Conservation (phyloP, 2,888 invertebrate species). For the Hypsopygia costalis region DNA sequence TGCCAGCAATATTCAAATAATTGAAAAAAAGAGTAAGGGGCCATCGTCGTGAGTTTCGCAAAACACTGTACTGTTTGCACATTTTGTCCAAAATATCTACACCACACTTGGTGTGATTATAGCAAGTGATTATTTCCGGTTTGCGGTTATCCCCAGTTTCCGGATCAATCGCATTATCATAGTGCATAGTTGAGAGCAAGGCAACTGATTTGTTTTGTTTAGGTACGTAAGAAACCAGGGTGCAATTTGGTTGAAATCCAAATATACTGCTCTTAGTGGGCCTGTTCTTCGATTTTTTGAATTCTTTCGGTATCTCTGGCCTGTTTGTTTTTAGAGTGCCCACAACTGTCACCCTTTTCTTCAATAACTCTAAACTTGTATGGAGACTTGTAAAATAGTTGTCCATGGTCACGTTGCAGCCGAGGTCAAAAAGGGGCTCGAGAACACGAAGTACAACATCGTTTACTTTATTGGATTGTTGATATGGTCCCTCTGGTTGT, state of each 20-base stretch:
- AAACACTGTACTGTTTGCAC: constrained; percentile 4
- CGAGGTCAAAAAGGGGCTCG: not conserved
- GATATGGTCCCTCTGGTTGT: constrained; percentile 7
- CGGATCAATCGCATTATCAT: constrained; percentile 13
- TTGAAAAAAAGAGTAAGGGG: constrained; percentile 10
- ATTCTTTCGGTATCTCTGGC: not conserved
- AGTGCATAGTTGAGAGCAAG: constrained; percentile 15
- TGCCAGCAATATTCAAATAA: constrained; percentile 15
- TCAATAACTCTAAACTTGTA: not conserved
- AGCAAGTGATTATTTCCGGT: constrained; percentile 23
- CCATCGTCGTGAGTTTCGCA: constrained; percentile 3
- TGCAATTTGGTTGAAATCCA: not conserved
- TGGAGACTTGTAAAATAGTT: constrained; percentile 3
- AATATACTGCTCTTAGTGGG: too few relatives aligned
- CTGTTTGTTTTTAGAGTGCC: not conserved
- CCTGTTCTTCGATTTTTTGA: not conserved
- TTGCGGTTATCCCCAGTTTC: constrained; percentile 12
- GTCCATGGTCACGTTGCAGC: constrained; percentile 5
- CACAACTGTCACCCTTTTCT: not conserved
- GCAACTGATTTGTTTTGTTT: constrained; percentile 14
- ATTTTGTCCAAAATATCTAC: constrained; percentile 24
- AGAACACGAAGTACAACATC: constrained; percentile 1
- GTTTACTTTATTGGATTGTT: not conserved
- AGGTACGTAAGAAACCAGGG: constrained; percentile 7
- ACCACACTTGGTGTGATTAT: constrained; percentile 23